Evolutionary conservation across 2,113 vertebrate species (phyloP), one percentile per base, ranked within the genome.

Genomic region (Ariopsis seemanni): DNA sequence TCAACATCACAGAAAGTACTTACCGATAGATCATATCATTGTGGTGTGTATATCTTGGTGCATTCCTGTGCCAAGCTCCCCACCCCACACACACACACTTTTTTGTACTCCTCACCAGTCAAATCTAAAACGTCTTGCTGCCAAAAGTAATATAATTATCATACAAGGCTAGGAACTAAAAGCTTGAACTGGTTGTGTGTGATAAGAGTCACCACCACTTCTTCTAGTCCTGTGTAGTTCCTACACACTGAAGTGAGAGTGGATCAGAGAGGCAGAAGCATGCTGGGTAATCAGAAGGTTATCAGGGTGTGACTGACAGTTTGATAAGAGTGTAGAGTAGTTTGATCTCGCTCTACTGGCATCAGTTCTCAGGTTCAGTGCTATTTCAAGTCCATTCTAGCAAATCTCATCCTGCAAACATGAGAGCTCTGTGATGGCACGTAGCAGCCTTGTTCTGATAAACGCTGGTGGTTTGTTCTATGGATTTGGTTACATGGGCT

Each of bases 271-370:
- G 42, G n/a, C 22, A 50, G 57, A 77, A 75, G 84, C 84, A 74
- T 48, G 72, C 71, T 77, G 57, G 84, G 84, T 75, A 85, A 85
- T 85, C 72, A 77, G 72, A 62, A 77, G 84, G 55, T 85, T 85
- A 85, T 62, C 57, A 62, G 74, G 72, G 72, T 77, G 55, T 78
- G 55, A 78, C 57, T 85, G 84, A 85, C 83, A 84, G 83, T 72
- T 72, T 34, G 83, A 84, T 72, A 84, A 72, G 67, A 84, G 67
- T 53, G 72, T 52, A 78, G 57, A 57, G 84, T 58, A 60, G 84
- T 72, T 75, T 75, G 55, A 60, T 60, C 71, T 85, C 18, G 5
- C 69, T 77, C 55, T 77, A 22, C 72, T 85, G 84, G 72, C 74
- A 77, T 77, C 84, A 77, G 50, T 85, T 77, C 72, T 50, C 84